A percentile compares a stretch with the other conserved stretches of the same genome.
These are phyloP conservation scores for Rhyacichthys aspro DNA, from an alignment of 2,797 vertebrate species.

Conservation along the genomic window DNA sequence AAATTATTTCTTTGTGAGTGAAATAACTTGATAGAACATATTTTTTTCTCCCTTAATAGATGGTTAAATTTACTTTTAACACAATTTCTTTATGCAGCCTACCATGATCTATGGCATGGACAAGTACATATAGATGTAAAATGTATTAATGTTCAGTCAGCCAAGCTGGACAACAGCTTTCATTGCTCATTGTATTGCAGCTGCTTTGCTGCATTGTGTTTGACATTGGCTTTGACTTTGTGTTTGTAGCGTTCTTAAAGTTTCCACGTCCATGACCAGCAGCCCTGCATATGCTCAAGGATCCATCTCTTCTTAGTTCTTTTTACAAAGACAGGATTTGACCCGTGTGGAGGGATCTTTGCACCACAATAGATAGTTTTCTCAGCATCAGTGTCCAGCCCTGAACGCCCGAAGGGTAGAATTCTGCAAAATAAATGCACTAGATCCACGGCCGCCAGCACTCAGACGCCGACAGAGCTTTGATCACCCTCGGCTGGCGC, in stretches of 20 bases:
- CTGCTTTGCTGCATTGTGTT: conserved; percentile 48
- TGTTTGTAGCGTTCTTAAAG: conserved; percentile 73
- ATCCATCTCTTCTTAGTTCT: conserved; percentile 71
- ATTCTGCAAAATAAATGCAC: conserved; percentile 87
- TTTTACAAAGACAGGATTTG: conserved; percentile 79
- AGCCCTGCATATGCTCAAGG: conserved; percentile 65
- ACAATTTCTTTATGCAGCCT: conserved; percentile 22
- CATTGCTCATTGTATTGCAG: conserved; percentile 45
- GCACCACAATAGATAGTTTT: conserved; percentile 87
- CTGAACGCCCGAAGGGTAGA: conserved; percentile 79
- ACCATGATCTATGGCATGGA: background rate
- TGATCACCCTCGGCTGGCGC: conserved; percentile 93
- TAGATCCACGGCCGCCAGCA: conserved; percentile 83
- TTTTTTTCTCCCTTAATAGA: conserved; percentile 38
- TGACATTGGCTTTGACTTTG: conserved; percentile 67
- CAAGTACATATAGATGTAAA: conserved; percentile 24
- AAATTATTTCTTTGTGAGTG: conserved; percentile 39
- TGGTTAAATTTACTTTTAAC: background rate
- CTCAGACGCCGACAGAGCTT: conserved; percentile 88
- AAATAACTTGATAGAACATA: conserved; percentile 22
- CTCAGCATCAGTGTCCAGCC: conserved; percentile 90
- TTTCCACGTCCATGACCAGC: conserved; percentile 76
- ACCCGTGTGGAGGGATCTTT: conserved; percentile 77
- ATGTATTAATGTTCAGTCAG: conserved; percentile 11
- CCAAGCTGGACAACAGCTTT: conserved; percentile 21